Evolutionary conservation across 2,888 invertebrate genomes (phyloP), one percentile per base, ranked within the genome.

Genomic region (Rosalia funebris): DNA sequence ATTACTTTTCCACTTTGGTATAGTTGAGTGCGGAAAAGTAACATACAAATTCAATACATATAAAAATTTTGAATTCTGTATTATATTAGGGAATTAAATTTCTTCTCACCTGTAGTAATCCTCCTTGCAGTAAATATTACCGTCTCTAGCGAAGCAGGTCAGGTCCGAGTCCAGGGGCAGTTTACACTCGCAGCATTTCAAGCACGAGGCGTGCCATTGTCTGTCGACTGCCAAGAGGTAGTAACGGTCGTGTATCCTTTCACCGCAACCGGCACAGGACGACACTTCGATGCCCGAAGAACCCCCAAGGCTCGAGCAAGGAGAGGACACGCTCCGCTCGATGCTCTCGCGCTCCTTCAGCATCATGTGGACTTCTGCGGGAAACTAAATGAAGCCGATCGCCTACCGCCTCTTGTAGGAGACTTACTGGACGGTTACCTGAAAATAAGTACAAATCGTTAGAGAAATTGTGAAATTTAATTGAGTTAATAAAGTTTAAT

Each of bases 71-170:
- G n/a, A n/a, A n/a, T n/a, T n/a, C n/a, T n/a, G n/a, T n/a, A n/a
- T n/a, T n/a, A n/a, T n/a, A n/a, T n/a, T n/a, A n/a, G n/a, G n/a
- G n/a, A n/a, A n/a, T n/a, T n/a, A n/a, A n/a, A n/a, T n/a, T n/a
- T n/a, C n/a, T n/a, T 74, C 83, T 83, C 81, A 95, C 96, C 95
- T 90, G 83, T 93, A 94, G 80, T 96, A 96, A 82, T 96, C 96
- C 75, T 95, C 94, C 79, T 95, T 95, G 86, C 96, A 96, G 82
- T 93, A 96, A 73, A 96, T 95, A 79, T 91, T 91, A 53, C 94
- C 93, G 74, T 95, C 93, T 67, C 93, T 84, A 7, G 93, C 90
- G 81, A 95, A 96, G 83, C 96, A 96, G 70, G 94, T 93, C 65
- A 92, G 85, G 78, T 95, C 93, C 4, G 92, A 87, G 80, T 95